Evolutionary conservation across 2,113 vertebrate species (phyloP).

Genomic region (Megaceryle maxima): DNA sequence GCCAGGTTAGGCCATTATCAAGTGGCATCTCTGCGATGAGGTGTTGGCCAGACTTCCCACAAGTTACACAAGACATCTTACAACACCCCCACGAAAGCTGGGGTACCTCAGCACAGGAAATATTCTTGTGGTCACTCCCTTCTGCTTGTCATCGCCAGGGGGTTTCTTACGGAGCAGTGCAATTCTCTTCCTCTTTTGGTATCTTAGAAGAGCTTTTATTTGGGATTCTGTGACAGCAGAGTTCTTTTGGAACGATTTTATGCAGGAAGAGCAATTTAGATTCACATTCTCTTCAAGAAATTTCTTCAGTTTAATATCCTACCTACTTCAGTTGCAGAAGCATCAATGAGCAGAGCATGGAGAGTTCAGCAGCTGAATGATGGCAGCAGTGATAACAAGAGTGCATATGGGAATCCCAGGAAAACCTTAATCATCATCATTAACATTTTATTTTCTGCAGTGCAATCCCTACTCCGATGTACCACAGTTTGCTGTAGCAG

Average conservation of each 20-base stretch:
- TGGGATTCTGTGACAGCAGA: background rate
- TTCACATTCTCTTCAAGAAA: background rate
- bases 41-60: background rate
- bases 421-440: slow-evolving; percentile 15
- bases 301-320: background rate
- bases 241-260: background rate
- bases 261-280: background rate
- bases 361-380: background rate
- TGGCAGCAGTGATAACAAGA: slow-evolving; percentile 4
- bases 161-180: background rate
- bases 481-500: background rate
- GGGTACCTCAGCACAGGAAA: background rate
- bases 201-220: background rate
- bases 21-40: background rate
- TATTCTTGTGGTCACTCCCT: background rate
- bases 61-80: slow-evolving; percentile 21
- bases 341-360: background rate
- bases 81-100: background rate
- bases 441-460: slow-evolving; percentile 34
- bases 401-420: background rate
- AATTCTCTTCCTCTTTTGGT: background rate
- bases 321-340: background rate
- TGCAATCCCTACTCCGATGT: background rate
- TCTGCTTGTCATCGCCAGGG: background rate
- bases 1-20: background rate